These are phyloP conservation scores for Lytechinus variegatus DNA, from an alignment of 35 echinoderm and acorn worm genomes.

Conservation along the genomic window DNA sequence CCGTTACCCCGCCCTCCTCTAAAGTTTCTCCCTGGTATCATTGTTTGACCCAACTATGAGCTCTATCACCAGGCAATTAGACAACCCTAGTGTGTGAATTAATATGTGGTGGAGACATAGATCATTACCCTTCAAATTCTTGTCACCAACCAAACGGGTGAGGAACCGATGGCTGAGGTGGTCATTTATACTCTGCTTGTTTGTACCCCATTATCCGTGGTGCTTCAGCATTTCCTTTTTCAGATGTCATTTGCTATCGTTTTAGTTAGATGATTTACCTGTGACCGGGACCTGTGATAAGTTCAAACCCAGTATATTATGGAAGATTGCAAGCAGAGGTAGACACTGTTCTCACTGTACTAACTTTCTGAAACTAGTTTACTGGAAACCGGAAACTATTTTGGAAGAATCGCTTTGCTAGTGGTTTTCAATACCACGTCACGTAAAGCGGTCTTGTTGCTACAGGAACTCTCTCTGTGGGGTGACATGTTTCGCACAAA, in stretches of 20 bases:
- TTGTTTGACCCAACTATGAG: background rate
- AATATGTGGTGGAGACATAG: constrained; percentile 11
- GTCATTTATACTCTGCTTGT: background rate
- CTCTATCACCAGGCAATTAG: background rate
- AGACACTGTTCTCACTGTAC: no score
- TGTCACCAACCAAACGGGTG: background rate
- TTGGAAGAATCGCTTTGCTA: no score
- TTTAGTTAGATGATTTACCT: background rate
- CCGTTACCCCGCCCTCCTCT: background rate
- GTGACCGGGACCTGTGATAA: background rate
- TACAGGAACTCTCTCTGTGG: no score
- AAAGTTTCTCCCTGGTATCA: background rate
- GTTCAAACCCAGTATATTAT: background rate
- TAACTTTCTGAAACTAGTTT: no score
- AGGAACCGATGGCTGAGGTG: background rate
- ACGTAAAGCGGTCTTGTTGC: no score
- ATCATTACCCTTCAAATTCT: background rate
- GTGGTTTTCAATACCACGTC: no score
- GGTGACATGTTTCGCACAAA: no score
- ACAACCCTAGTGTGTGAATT: background rate
- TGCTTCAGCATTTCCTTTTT: background rate
- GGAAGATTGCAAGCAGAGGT: background rate
- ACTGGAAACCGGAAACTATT: no score
- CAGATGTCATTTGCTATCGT: background rate
- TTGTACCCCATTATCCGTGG: background rate